These are phyloP conservation scores for Nanorana parkeri DNA, from an alignment of 2,113 vertebrate genomes.

Conservation along the genomic window DNA sequence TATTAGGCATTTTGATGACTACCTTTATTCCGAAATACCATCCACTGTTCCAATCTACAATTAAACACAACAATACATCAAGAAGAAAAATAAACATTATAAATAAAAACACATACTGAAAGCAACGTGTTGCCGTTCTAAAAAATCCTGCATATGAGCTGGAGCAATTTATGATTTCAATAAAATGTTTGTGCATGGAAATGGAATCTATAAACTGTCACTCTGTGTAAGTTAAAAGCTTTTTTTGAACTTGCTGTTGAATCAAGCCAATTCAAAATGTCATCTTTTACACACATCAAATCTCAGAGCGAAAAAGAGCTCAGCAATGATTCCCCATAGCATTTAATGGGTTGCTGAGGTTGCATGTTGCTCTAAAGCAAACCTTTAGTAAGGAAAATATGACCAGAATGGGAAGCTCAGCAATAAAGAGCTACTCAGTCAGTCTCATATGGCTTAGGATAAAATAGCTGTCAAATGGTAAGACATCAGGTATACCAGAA, in stretches of 20 bases:
- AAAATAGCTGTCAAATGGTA: constrained; percentile 27
- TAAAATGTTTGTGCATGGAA: constrained; percentile 41
- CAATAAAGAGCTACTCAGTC: constrained; percentile 46
- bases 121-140: background rate
- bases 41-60: background rate
- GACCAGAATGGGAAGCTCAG: constrained; percentile 31
- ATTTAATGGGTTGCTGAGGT: constrained; percentile 55
- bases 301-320: constrained; percentile 22
- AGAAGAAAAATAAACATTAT: background rate
- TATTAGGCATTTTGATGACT: background rate
- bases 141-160: constrained; percentile 10
- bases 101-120: background rate
- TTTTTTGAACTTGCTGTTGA: constrained; percentile 39
- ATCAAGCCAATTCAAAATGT: constrained; percentile 52
- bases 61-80: constrained; percentile 5
- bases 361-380: constrained; percentile 33
- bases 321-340: constrained; percentile 34
- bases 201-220: constrained; percentile 38
- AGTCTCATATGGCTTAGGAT: constrained; percentile 8
- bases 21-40: background rate
- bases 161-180: constrained; percentile 45
- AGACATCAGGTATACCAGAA: constrained; percentile 3
- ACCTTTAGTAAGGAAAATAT: constrained; percentile 18
- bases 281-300: constrained; percentile 52
- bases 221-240: constrained; percentile 41